Conservation (phyloP, 64 coral and sea anemone genomes). For the Anthopleura sola region DNA sequence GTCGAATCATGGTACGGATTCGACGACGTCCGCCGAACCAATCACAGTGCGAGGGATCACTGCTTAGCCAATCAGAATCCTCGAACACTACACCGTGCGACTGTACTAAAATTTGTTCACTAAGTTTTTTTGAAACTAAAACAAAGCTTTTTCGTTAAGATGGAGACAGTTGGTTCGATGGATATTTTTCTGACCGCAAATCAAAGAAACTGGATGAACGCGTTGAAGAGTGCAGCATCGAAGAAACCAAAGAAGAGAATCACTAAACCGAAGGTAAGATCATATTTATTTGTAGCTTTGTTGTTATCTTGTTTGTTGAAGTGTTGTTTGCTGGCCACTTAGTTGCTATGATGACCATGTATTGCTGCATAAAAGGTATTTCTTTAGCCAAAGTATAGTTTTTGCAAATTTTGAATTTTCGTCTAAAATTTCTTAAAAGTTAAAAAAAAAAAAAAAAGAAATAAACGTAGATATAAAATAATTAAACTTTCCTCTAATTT, state of each 20-base stretch:
- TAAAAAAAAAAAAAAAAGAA: too few species aligned
- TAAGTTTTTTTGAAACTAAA: too few species aligned
- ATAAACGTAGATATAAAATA: too few species aligned
- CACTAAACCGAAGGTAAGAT: conserved; percentile 26
- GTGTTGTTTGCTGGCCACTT: neutral
- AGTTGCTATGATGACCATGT: neutral
- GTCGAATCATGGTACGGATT: neutral
- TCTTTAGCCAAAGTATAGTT: too few species aligned
- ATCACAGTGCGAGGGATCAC: too few species aligned
- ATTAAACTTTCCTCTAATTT: too few species aligned
- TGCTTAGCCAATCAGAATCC: too few species aligned
- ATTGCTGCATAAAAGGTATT: too few species aligned
- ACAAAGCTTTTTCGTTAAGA: conserved; percentile 5
- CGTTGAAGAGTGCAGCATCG: conserved; percentile 47
- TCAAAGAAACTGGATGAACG: conserved; percentile 66
- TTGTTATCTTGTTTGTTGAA: neutral
- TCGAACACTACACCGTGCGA: too few species aligned
- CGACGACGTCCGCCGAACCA: too few species aligned
- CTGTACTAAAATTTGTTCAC: too few species aligned
- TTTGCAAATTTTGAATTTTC: neutral
- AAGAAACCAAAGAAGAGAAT: conserved; percentile 57
- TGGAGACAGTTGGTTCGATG: conserved; percentile 51
- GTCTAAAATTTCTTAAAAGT: neutral
- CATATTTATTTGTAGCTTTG: neutral
- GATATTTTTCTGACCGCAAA: conserved; percentile 49